Base-by-base conservation (phyloP, 2,113 vertebrate species). In the Alces alces region DNA sequence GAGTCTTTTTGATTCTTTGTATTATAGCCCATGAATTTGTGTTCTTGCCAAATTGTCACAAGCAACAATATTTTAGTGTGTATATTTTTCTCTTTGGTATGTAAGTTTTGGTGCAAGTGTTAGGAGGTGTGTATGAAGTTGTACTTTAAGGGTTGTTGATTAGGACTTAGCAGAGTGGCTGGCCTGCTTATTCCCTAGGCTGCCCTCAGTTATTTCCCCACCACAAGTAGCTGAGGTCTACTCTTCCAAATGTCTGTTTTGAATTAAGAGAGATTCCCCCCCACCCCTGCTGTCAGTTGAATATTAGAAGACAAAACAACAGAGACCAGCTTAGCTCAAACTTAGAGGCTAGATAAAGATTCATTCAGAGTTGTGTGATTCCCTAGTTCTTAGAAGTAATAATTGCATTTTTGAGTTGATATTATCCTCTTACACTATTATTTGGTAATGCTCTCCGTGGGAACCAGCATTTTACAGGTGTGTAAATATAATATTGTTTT, bases 381-480 rank as follows among this genome's bases (percentile, higher is more conserved):
- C 66, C 66, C 25, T 94, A 78, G 70, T 96, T 95, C 61, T 98
- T 96, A 79, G 91, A 97, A 96, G 89, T 95, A 96, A 64, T 82
- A 86, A 91, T 98, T 98, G 97, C 86, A 60, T 97, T 98, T 98
- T 97, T 95, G 47, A 97, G 90, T 97, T 43, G 80, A 45, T 95
- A 58, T 93, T 95, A 58, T 94, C 97, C 83, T 95, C 90, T 98
- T 98, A 96, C 93, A 95, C 50, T 45, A 15, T 79, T 79, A 96
- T 92, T 90, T 47, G 95, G 92, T 97, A 98, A 96, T 33, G 84
- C 79, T 94, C 4, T 73, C 52, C 87, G 73, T 93, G 91, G 96
- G 94, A 98, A 97, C 89, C 97, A 98, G 96, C 97, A 92, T 98
- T 98, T 98, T 98, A 97, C 96, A 88, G 86, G 80, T 86, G 78